Conservation (phyloP, 2,113 vertebrate species). For the Rhadina sibilatrix region DNA sequence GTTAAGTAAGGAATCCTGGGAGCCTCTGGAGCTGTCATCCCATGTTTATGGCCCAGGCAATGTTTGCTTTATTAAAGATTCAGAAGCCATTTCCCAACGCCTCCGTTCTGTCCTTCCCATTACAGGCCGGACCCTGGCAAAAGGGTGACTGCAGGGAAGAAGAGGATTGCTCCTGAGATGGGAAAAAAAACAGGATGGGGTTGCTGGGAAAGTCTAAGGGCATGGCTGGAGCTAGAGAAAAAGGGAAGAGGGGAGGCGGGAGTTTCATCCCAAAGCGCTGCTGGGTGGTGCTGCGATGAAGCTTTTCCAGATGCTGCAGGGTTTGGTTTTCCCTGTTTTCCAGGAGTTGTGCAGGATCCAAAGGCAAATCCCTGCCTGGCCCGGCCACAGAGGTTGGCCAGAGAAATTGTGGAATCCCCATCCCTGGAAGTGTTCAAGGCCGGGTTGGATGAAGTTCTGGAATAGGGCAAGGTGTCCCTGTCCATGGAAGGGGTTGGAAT, state of each 20-base stretch:
- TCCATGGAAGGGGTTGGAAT: neutral
- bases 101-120: conserved; percentile 55
- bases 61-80: conserved; percentile 74
- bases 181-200: neutral
- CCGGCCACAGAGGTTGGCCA: accelerated
- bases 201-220: neutral
- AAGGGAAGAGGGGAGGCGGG: neutral
- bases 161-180: neutral
- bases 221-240: neutral
- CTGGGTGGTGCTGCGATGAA: neutral
- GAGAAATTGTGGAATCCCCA: neutral
- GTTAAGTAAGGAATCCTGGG: conserved; percentile 73
- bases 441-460: accelerated
- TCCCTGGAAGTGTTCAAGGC: neutral
- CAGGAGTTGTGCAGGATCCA: neutral
- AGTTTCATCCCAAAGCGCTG: accelerated
- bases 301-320: neutral
- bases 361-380: neutral
- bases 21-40: conserved; percentile 65
- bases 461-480: neutral
- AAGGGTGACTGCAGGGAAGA: neutral
- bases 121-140: neutral
- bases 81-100: conserved; percentile 65
- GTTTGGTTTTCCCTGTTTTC: neutral
- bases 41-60: conserved; percentile 69